Evolutionary conservation across 2,113 vertebrate species (phyloP).

Genomic region (Pavo muticus): DNA sequence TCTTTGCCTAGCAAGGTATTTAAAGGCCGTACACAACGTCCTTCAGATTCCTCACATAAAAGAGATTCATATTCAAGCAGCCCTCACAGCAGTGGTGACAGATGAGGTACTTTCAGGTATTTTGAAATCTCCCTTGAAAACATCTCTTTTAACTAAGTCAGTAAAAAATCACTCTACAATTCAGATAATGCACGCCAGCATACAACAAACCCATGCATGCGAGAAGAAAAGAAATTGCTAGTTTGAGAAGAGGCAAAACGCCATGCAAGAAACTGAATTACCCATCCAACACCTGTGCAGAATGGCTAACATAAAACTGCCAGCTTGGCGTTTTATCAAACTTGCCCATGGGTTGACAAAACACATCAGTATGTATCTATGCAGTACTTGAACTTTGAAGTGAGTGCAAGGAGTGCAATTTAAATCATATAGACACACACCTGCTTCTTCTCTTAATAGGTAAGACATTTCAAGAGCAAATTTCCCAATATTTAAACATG

Average conservation of each 20-base stretch:
- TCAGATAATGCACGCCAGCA: background rate
- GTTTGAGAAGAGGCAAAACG: background rate
- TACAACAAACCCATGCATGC: fast-evolving
- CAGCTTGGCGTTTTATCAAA: background rate
- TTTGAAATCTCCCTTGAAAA: background rate
- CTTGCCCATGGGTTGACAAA: background rate
- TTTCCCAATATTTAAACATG: background rate
- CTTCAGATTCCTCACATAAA: background rate
- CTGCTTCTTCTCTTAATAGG: background rate
- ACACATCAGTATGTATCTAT: background rate
- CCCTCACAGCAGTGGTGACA: background rate
- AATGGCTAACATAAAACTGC: background rate
- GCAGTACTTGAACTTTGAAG: background rate
- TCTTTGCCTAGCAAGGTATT: background rate
- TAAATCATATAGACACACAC: fast-evolving
- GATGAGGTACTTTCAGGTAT: background rate
- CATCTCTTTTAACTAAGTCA: background rate
- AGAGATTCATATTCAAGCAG: background rate
- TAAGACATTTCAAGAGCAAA: background rate
- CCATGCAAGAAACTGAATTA: background rate
- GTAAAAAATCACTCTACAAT: background rate
- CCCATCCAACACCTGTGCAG: background rate
- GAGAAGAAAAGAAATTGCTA: background rate
- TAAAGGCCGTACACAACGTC: background rate
- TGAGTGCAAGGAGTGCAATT: background rate